phyloP scores from a whole-genome alignment of 2,888 invertebrate species.

The Ennomos quercinarius region DNA sequence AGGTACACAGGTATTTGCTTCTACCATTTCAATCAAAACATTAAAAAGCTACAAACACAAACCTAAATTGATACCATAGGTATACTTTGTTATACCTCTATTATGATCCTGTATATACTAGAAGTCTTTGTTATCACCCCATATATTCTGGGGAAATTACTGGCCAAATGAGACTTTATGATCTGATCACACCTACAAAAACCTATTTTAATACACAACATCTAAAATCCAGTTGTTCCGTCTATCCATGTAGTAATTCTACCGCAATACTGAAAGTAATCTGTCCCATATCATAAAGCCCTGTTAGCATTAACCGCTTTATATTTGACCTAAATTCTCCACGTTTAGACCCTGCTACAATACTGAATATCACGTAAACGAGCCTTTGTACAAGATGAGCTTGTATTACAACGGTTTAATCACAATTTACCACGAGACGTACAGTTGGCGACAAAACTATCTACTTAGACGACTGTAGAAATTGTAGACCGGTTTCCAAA shows the following conservation, averaged over 20 bases:
- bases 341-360: slow-evolving; percentile 28
- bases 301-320: slow-evolving; percentile 32
- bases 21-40: too few relatives aligned
- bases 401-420: slow-evolving; percentile 45
- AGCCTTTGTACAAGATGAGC: slow-evolving; percentile 50
- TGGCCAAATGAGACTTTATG: too few relatives aligned
- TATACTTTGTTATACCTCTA: too few relatives aligned
- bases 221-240: neutral
- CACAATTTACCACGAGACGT: slow-evolving; percentile 39
- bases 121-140: too few relatives aligned
- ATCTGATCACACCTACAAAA: too few relatives aligned
- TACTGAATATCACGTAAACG: slow-evolving; percentile 52
- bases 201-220: too few relatives aligned
- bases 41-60: too few relatives aligned
- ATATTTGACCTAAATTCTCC: slow-evolving; percentile 33
- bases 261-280: slow-evolving; percentile 32
- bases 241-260: slow-evolving; percentile 10
- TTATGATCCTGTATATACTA: too few relatives aligned
- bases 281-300: slow-evolving; percentile 27
- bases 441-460: slow-evolving; percentile 11
- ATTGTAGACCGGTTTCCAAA: neutral
- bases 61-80: too few relatives aligned
- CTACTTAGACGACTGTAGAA: neutral
- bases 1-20: too few relatives aligned
- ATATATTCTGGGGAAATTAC: too few relatives aligned